Evolutionary conservation across 2,888 invertebrate genomes (phyloP).

Genomic region (Callosobruchus maculatus): DNA sequence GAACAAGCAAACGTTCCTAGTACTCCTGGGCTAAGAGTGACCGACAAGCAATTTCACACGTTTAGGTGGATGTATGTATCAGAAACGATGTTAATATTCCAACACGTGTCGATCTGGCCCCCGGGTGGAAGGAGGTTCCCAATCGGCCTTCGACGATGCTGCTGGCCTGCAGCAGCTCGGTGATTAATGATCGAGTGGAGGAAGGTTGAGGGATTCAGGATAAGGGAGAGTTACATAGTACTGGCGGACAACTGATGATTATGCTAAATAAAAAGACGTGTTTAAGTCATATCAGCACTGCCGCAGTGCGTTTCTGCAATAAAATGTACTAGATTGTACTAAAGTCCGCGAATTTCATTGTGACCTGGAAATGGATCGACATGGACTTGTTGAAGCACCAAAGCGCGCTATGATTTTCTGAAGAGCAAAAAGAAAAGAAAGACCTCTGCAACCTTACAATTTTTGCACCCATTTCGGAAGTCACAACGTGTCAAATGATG

Average conservation of each 20-base stretch:
- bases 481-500: too few species aligned
- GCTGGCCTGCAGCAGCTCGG: background rate
- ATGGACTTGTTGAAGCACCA: too few species aligned
- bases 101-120: slow-evolving; percentile 13
- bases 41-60: slow-evolving; percentile 16
- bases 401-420: too few species aligned
- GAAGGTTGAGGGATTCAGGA: background rate
- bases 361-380: too few species aligned
- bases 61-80: slow-evolving; percentile 8
- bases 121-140: background rate
- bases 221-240: background rate
- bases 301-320: too few species aligned
- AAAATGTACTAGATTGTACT: too few species aligned
- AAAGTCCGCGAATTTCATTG: too few species aligned
- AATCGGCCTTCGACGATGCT: background rate
- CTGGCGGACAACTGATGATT: background rate
- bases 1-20: background rate
- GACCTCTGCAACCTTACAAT: too few species aligned
- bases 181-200: background rate
- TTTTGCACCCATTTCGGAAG: too few species aligned
- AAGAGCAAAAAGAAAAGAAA: too few species aligned
- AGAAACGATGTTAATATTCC: slow-evolving; percentile 21
- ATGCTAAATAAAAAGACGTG: background rate
- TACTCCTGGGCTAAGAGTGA: background rate
- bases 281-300: too few species aligned